Conservation (phyloP, 2,888 invertebrate genomes). For the Macaria liturata region DNA sequence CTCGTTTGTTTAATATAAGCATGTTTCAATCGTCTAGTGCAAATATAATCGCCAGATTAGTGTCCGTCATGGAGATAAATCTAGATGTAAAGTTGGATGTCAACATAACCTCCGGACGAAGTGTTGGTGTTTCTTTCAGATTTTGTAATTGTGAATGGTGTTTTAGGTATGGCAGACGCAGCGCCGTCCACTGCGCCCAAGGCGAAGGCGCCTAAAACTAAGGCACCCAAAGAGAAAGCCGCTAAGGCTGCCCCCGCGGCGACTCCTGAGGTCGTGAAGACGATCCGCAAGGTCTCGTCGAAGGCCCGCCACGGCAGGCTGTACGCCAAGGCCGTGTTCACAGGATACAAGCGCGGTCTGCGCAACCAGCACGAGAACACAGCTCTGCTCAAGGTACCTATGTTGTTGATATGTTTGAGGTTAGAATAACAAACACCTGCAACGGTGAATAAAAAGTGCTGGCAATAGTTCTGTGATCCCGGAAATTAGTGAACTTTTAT, state of each 20-base stretch:
- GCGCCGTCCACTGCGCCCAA: slow-evolving; percentile 80
- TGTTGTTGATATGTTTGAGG: slow-evolving; percentile 21
- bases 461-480: neutral
- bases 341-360: slow-evolving; percentile 96
- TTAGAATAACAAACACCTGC: slow-evolving; percentile 20
- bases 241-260: slow-evolving; percentile 81
- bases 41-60: slow-evolving; percentile 48
- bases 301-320: slow-evolving; percentile 90
- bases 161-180: slow-evolving; percentile 85
- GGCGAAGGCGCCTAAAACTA: slow-evolving; percentile 81
- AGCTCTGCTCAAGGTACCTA: slow-evolving; percentile 94
- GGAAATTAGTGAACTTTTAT: no score
- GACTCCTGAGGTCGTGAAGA: slow-evolving; percentile 79
- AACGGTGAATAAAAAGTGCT: neutral
- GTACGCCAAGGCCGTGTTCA: slow-evolving; percentile 98
- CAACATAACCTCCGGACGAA: slow-evolving; percentile 71
- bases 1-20: slow-evolving; percentile 24
- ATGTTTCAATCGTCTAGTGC: slow-evolving; percentile 23
- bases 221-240: slow-evolving; percentile 83
- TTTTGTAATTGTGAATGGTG: slow-evolving; percentile 42
- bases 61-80: slow-evolving; percentile 50
- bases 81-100: slow-evolving; percentile 65
- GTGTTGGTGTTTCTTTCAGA: slow-evolving; percentile 36
- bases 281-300: slow-evolving; percentile 75
- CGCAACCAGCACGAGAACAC: slow-evolving; percentile 99